A percentile compares a stretch with the other conserved stretches of the same genome.
These are phyloP conservation scores for Pelosia muscerda DNA, from an alignment of 2,888 invertebrate species.

Conservation along the genomic window DNA sequence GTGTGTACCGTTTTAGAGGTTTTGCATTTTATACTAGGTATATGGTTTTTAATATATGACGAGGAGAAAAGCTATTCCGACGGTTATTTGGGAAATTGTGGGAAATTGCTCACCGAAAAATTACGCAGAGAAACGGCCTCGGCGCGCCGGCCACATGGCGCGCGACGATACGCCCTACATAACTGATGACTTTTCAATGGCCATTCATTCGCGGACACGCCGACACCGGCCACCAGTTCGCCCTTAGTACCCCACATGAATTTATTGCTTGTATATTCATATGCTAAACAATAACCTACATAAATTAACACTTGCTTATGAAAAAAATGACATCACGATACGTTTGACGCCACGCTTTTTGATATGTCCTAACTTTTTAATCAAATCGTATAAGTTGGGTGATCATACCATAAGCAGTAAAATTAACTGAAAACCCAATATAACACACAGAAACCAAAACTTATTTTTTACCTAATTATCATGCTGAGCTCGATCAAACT, in stretches of 20 bases:
- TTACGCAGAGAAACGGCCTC: constrained; percentile 69
- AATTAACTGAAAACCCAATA: neutral
- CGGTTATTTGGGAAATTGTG: constrained; percentile 78
- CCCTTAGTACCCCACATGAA: constrained; percentile 62
- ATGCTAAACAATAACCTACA: constrained; percentile 65
- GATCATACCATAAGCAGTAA: neutral
- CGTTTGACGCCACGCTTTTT: neutral
- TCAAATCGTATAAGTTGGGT: neutral
- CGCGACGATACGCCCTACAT: constrained; percentile 81
- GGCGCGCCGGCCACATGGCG: constrained; percentile 78
- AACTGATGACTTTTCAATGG: constrained; percentile 86
- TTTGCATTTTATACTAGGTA: constrained; percentile 59
- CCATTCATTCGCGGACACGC: constrained; percentile 79
- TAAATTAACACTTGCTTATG: constrained; percentile 18
- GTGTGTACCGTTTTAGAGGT: constrained; percentile 49
- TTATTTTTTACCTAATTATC: neutral
- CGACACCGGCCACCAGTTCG: constrained; percentile 55
- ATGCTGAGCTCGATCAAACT: constrained; percentile 1
- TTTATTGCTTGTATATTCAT: constrained; percentile 64
- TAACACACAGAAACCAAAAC: neutral
- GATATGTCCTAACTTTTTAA: neutral
- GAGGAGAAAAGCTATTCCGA: constrained; percentile 62
- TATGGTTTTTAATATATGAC: constrained; percentile 70
- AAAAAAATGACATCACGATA: neutral
- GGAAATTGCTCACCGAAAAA: constrained; percentile 81